Conservation (phyloP, 2,888 invertebrate species). For the Chrysomela aeneicollis region DNA sequence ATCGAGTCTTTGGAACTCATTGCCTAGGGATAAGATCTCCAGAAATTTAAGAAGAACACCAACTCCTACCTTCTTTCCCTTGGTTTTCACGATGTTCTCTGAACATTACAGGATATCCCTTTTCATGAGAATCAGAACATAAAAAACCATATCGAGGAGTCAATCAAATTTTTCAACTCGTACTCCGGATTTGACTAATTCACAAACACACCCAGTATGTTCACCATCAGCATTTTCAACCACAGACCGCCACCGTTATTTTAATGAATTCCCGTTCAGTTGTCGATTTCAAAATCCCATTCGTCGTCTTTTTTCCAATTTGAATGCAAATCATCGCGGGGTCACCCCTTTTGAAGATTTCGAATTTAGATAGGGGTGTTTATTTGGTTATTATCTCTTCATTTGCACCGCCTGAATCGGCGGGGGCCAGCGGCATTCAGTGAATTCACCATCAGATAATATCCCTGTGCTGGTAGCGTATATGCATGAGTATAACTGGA, state of each 20-base stretch:
- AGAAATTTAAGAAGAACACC: too few species aligned
- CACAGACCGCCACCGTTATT: background rate
- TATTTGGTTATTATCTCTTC: conserved; percentile 47
- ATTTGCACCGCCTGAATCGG: conserved; percentile 28
- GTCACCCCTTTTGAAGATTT: conserved; percentile 40
- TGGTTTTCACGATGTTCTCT: too few species aligned
- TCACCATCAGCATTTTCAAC: too few species aligned
- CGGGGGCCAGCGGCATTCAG: background rate
- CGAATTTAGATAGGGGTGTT: conserved; percentile 49
- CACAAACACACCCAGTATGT: too few species aligned
- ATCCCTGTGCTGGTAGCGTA: background rate
- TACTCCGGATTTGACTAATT: too few species aligned
- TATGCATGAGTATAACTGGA: background rate
- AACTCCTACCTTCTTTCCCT: too few species aligned
- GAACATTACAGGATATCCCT: too few species aligned
- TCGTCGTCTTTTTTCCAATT: conserved; percentile 41
- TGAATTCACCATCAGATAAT: conserved; percentile 12
- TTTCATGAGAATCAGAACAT: too few species aligned
- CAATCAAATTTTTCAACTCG: too few species aligned
- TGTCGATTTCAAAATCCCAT: conserved; percentile 19
- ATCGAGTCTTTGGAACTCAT: too few species aligned
- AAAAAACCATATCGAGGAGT: too few species aligned
- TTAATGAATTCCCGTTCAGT: background rate
- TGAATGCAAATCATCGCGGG: conserved; percentile 48
- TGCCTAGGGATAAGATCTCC: too few species aligned